These are phyloP conservation scores for Seira ritae DNA, from an alignment of 2,888 invertebrate species.

Conservation along the genomic window DNA sequence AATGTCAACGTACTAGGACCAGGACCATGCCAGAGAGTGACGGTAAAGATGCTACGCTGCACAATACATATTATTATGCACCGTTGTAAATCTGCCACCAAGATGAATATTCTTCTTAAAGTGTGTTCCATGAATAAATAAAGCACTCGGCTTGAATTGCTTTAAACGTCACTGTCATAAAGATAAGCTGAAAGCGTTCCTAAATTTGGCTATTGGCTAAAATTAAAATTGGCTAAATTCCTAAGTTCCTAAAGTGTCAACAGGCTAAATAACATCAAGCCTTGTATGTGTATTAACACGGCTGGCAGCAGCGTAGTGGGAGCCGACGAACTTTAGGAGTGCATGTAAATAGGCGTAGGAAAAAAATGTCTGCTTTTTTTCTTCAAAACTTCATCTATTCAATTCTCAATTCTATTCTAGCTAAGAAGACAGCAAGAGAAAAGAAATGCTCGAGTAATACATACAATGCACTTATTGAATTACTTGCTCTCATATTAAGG, in stretches of 20 bases:
- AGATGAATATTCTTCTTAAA: conserved; percentile 25
- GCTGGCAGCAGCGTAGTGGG: not conserved
- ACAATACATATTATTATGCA: too few species aligned
- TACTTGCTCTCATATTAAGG: too few species aligned
- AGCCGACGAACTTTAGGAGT: not conserved
- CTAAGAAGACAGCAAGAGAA: too few species aligned
- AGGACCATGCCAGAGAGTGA: not conserved
- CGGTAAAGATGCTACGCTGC: conserved; percentile 1
- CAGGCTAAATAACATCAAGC: conserved; percentile 40
- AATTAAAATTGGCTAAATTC: too few species aligned
- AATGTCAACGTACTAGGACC: not conserved
- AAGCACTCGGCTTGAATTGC: conserved; percentile 46
- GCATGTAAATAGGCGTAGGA: too few species aligned
- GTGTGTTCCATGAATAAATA: conserved; percentile 52
- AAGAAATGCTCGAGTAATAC: too few species aligned
- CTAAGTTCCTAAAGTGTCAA: conserved; percentile 64
- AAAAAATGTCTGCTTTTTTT: not conserved
- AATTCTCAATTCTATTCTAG: not conserved
- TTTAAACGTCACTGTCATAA: conserved; percentile 53
- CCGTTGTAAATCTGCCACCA: not conserved
- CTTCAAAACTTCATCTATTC: not conserved
- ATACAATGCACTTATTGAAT: too few species aligned
- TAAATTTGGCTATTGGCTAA: conserved; percentile 56
- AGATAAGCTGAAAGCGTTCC: conserved; percentile 48
- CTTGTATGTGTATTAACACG: not conserved